A percentile compares a stretch with the other conserved stretches of the same genome.
These are phyloP conservation scores for Silurus lanzhouensis DNA, from an alignment of 2,797 vertebrate species.

Conservation along the genomic window DNA sequence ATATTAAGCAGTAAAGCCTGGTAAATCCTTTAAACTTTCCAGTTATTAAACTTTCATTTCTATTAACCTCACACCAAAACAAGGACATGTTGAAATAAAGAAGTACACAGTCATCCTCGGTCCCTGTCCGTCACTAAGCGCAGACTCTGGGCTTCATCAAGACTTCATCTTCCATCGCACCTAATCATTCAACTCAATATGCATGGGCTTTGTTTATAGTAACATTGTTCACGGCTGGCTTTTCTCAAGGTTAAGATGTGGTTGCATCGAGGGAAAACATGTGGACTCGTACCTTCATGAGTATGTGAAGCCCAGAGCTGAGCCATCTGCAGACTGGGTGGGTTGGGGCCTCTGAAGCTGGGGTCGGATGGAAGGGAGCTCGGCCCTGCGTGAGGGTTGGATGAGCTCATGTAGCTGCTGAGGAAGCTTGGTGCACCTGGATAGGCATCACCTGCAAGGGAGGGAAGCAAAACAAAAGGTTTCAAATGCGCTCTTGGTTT, in stretches of 20 bases:
- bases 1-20: background rate
- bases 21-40: constrained; percentile 1
- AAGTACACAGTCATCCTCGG: constrained; percentile 13
- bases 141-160: constrained; percentile 44
- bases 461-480: constrained; percentile 16
- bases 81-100: background rate
- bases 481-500: background rate
- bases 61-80: constrained; percentile 46
- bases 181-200: constrained; percentile 49
- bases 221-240: background rate
- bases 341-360: constrained; percentile 79
- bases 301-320: constrained; percentile 79
- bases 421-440: constrained; percentile 78
- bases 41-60: constrained; percentile 29
- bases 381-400: constrained; percentile 61
- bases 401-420: constrained; percentile 75
- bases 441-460: constrained; percentile 77
- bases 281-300: constrained; percentile 72
- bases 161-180: constrained; percentile 37
- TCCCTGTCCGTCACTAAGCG: constrained; percentile 21
- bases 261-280: background rate
- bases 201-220: constrained; percentile 21
- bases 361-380: constrained; percentile 78
- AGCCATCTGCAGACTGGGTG: constrained; percentile 82
- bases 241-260: background rate